phyloP scores from a whole-genome alignment of 2,888 invertebrate species.

The Conus canariensis region DNA sequence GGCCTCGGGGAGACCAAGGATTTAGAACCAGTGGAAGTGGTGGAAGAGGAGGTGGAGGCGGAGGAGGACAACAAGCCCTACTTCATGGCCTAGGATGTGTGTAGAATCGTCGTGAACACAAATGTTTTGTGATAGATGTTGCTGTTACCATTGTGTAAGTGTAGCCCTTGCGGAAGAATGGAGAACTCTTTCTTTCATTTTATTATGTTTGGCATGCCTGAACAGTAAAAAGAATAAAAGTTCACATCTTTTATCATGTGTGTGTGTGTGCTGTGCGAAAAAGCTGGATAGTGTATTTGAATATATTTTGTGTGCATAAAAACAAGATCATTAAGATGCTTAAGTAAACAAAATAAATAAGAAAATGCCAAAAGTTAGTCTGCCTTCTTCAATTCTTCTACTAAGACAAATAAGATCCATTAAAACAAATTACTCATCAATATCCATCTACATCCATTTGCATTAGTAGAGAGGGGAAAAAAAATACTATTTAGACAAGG shows the following conservation, averaged over 20 bases:
- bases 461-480: no score
- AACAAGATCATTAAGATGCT: no score
- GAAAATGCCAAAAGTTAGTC: no score
- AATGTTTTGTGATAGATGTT: not conserved
- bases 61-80: constrained; percentile 45
- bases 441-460: no score
- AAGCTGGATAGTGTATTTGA: no score
- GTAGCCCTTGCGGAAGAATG: not conserved
- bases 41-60: constrained; percentile 10
- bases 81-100: constrained; percentile 17
- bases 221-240: constrained; percentile 18
- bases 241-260: not conserved
- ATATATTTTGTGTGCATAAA: no score
- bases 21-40: not conserved
- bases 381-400: no score
- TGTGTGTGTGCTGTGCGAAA: not conserved
- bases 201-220: not conserved
- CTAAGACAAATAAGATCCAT: no score
- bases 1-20: constrained; percentile 42
- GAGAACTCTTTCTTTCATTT: not conserved
- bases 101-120: not conserved
- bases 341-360: no score
- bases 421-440: no score
- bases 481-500: no score
- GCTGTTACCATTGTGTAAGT: not conserved